Conservation (phyloP, 2,797 vertebrate species). For the Sebastes diaconus region DNA sequence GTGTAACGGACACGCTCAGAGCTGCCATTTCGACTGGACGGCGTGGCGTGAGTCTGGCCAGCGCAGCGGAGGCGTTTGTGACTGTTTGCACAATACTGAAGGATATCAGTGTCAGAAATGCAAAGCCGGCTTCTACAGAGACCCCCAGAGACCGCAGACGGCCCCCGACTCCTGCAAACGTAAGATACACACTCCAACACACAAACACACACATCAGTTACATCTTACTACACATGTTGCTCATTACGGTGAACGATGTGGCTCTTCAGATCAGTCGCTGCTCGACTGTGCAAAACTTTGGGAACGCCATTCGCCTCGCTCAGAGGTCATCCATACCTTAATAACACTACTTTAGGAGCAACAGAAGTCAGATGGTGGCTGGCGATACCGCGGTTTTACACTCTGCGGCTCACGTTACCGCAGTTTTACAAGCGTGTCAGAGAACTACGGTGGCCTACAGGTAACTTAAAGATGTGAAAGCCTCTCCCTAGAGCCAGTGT, state of each 20-base stretch:
- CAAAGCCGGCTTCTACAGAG: constrained; percentile 90
- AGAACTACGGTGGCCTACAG: no score
- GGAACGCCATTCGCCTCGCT: no score
- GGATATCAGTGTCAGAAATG: constrained; percentile 92
- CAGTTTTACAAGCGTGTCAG: no score
- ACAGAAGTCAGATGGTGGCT: no score
- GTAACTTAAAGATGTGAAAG: no score
- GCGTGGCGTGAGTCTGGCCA: constrained; percentile 90
- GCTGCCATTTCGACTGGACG: constrained; percentile 89
- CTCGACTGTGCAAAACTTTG: no score
- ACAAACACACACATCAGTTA: not conserved
- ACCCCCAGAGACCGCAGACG: constrained; percentile 83
- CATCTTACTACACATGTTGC: not conserved
- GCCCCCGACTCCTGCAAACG: constrained; percentile 90
- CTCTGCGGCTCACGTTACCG: no score
- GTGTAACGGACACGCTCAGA: constrained; percentile 92
- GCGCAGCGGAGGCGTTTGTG: constrained; percentile 90
- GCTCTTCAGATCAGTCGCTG: not conserved
- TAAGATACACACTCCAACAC: constrained; percentile 69
- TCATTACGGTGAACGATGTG: not conserved
- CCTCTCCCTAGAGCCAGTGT: no score
- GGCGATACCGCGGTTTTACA: no score
- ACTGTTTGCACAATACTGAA: constrained; percentile 94
- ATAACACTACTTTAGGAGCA: no score
- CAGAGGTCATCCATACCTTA: no score